These are phyloP conservation scores for Plectrocnemia conspersa DNA, from an alignment of 1,140 invertebrate species.

Conservation along the genomic window DNA sequence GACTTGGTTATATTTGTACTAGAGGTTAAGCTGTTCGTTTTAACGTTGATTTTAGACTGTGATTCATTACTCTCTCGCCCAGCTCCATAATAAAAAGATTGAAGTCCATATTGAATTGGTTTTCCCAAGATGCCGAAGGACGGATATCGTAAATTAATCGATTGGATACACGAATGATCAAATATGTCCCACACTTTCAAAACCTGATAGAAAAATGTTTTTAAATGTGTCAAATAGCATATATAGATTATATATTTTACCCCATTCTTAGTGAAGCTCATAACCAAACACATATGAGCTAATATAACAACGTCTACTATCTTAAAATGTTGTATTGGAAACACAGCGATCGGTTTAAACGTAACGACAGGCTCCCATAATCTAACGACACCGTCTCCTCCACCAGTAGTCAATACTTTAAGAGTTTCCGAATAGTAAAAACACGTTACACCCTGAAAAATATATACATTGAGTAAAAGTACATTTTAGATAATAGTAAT, in stretches of 20 bases:
- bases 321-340: constrained; percentile 39
- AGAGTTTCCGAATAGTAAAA: constrained; percentile 40
- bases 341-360: constrained; percentile 38
- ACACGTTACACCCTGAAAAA: constrained; percentile 43
- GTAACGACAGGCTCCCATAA: constrained; percentile 47
- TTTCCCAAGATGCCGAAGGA: constrained; percentile 42
- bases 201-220: constrained; percentile 36
- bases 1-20: too few relatives aligned
- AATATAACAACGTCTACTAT: constrained; percentile 45
- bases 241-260: too few relatives aligned
- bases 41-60: too few relatives aligned
- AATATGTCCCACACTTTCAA: constrained; percentile 46
- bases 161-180: constrained; percentile 43
- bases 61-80: constrained; percentile 35
- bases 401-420: constrained; percentile 45
- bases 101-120: constrained; percentile 43
- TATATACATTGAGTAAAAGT: background rate
- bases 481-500: constrained; percentile 6
- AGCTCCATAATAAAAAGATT: constrained; percentile 44
- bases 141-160: constrained; percentile 42
- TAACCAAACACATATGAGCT: constrained; percentile 38
- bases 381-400: constrained; percentile 40
- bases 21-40: too few relatives aligned
- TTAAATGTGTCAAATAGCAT: too few relatives aligned
- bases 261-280: constrained; percentile 45